Evolutionary conservation across 2,888 invertebrate genomes (phyloP).

Genomic region (Acanthosepion esculentum): DNA sequence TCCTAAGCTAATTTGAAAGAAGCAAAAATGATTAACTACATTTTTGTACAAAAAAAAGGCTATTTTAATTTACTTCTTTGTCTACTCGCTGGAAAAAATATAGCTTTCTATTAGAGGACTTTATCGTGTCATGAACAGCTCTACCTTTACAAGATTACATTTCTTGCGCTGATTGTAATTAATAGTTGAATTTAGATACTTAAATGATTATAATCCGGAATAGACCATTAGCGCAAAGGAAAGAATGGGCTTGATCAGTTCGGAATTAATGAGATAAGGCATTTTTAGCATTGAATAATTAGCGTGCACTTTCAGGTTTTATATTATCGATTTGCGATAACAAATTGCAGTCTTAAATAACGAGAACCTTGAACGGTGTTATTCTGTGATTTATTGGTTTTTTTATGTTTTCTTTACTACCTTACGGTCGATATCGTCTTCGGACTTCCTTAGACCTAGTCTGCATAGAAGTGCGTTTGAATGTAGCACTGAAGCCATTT

Average conservation of each 20-base stretch:
- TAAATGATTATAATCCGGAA: neutral
- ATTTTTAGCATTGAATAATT: no score
- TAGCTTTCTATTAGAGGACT: neutral
- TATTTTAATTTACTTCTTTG: neutral
- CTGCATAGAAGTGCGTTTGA: no score
- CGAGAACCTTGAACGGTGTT: no score
- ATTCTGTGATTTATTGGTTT: no score
- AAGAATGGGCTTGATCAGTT: neutral
- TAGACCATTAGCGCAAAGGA: neutral
- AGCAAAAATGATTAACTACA: neutral
- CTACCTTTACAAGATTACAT: neutral
- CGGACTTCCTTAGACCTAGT: no score
- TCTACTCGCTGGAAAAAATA: neutral
- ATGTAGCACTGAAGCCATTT: no score
- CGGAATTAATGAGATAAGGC: neutral
- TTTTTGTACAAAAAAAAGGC: neutral
- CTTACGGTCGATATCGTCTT: no score
- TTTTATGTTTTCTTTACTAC: no score
- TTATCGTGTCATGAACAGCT: neutral
- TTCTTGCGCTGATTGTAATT: neutral
- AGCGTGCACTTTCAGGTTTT: no score
- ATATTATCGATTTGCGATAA: no score
- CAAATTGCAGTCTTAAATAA: no score
- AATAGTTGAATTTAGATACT: conserved; percentile 11
- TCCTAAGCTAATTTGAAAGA: neutral